Evolutionary conservation across 2,113 vertebrate species (phyloP).

Genomic region (Alligator mississippiensis): DNA sequence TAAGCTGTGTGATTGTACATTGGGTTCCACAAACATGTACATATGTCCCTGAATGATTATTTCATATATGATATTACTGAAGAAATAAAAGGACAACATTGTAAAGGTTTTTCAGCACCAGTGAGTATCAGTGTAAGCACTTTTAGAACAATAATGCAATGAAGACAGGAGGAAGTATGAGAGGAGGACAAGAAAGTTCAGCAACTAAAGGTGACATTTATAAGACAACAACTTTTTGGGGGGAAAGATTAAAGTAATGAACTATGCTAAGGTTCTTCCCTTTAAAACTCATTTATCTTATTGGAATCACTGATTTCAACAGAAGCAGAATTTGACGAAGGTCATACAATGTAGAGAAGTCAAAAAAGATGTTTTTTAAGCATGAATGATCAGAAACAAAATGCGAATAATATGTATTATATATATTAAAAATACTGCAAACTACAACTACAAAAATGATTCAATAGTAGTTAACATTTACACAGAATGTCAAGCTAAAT

Average conservation of each 20-base stretch:
- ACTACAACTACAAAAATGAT: neutral
- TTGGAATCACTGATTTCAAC: neutral
- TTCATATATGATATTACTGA: neutral
- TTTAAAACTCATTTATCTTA: neutral
- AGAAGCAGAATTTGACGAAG: neutral
- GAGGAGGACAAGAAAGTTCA: neutral
- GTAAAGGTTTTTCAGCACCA: slow-evolving; percentile 4
- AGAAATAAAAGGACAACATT: neutral
- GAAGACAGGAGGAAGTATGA: neutral
- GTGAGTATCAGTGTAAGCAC: neutral
- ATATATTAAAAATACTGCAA: neutral
- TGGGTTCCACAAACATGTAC: no score
- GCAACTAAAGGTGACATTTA: neutral
- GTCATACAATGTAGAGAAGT: neutral
- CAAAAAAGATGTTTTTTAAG: neutral
- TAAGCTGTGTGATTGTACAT: no score
- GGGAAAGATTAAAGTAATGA: neutral
- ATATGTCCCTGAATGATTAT: neutral
- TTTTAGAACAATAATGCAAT: neutral
- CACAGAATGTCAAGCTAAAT: neutral
- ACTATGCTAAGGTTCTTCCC: neutral
- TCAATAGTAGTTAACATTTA: neutral
- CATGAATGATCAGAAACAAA: neutral
- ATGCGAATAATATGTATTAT: neutral
- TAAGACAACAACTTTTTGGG: neutral